phyloP scores from a whole-genome alignment of 2,113 vertebrate species.

The Lontra canadensis region DNA sequence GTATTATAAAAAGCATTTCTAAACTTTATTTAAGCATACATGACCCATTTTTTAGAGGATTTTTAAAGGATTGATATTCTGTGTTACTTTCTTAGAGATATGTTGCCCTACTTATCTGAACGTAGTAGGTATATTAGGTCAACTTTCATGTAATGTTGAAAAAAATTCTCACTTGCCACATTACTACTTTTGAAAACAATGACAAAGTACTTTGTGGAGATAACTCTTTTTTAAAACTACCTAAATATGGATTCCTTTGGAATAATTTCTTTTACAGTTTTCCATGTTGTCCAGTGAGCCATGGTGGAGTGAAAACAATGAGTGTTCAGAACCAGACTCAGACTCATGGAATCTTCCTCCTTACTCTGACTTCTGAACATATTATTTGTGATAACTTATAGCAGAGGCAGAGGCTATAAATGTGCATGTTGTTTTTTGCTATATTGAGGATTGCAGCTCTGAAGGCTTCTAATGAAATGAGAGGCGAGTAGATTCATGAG shows the following conservation, averaged over 20 bases:
- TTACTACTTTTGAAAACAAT: neutral
- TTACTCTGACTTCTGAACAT: neutral
- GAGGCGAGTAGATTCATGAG: neutral
- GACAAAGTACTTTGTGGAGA: neutral
- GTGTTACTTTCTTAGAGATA: neutral
- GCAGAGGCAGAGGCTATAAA: neutral
- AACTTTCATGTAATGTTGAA: neutral
- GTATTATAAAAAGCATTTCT: neutral
- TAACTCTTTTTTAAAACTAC: neutral
- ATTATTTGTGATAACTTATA: neutral
- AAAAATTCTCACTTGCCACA: neutral
- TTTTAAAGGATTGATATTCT: neutral
- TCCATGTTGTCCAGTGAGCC: neutral
- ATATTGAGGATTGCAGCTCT: neutral
- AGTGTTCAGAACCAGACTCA: neutral
- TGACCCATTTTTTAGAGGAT: neutral
- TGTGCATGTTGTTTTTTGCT: neutral
- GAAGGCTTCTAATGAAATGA: neutral
- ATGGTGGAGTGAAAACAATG: neutral
- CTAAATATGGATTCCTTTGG: neutral
- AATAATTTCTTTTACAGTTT: neutral
- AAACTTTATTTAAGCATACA: neutral
- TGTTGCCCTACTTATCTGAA: neutral
- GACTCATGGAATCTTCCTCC: neutral
- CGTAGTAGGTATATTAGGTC: neutral